A percentile compares a stretch with the other conserved stretches of the same genome.
Evolutionary conservation across 2,113 vertebrate species (phyloP).

Genomic region (Scopus umbretta): DNA sequence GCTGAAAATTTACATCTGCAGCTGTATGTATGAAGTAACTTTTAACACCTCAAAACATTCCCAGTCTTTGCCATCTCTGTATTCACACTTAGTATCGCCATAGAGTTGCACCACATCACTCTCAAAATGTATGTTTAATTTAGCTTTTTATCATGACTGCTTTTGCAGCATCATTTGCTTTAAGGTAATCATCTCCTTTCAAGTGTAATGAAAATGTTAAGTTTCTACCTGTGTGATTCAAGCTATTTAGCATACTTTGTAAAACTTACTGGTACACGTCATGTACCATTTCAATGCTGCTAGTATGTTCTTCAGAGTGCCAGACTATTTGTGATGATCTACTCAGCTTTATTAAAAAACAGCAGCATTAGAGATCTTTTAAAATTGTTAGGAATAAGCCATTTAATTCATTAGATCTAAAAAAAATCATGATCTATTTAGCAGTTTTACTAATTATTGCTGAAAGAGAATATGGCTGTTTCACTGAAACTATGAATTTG

Average conservation of each 20-base stretch:
- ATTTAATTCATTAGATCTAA: neutral
- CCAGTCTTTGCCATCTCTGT: neutral
- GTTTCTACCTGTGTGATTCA: neutral
- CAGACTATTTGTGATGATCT: neutral
- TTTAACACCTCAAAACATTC: neutral
- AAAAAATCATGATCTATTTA: neutral
- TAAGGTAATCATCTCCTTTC: neutral
- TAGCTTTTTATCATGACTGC: neutral
- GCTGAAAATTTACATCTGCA: neutral
- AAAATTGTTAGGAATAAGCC: neutral
- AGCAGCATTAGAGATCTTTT: neutral
- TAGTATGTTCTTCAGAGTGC: neutral
- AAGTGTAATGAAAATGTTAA: neutral
- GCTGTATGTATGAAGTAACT: neutral
- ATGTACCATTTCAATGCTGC: neutral
- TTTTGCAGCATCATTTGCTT: neutral
- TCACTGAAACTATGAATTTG: neutral
- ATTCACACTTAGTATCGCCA: neutral
- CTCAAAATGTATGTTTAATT: neutral
- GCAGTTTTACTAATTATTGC: neutral
- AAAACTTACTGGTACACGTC: neutral
- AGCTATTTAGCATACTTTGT: neutral
- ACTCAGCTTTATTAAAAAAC: neutral
- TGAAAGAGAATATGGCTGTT: neutral
- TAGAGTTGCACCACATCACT: neutral